Base-by-base conservation (phyloP, 1,140 invertebrate genomes). In the Nasonia giraulti region DNA sequence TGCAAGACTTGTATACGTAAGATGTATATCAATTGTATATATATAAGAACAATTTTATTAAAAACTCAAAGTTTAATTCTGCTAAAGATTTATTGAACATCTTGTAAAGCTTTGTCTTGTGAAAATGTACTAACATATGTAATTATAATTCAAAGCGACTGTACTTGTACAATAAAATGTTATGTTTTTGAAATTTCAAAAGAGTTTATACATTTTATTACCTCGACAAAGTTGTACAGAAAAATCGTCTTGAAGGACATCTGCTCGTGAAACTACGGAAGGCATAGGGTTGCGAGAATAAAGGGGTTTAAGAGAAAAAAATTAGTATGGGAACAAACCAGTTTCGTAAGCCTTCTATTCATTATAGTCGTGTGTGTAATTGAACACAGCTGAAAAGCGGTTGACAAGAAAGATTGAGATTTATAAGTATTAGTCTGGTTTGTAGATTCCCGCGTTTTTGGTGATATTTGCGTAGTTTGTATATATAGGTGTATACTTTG, bases 391-490 rank as follows among this genome's bases (percentile, higher is more conserved):
- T 66, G n/a, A 66, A 66, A 66, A 66, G 47, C 50, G 75, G 80
- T 87, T 89, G 84, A 87, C 87, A 85, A 37, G 33, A 37, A 4
- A 0, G 33, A 37, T 37, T 37, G 33, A 37, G 33, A 37, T 37
- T 37, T 37, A 37, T 4, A 37, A 37, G 33, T 6, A 37, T 37
- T 37, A 37, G 33, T 37, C 33, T 37, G 33, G 33, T 37, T 37
- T 37, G 33, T 87, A 88, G 89, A 80, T 66, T 88, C 87, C 85
- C 89, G 86, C 88, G 83, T 89, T 79, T 87, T 85, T 87, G 87
- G 86, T 84, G 44, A 78, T 11, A 6, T 66, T 66, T n/a, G 62
- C 85, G 82, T 89, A 17, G 50, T 7, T n/a, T 31, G 23, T 66
- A 40, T 6, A 55, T 62, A 40, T 14, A 37, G 33, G 4, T 37